phyloP scores from a whole-genome alignment of 2,888 invertebrate genomes.

The Diaphora mendica region DNA sequence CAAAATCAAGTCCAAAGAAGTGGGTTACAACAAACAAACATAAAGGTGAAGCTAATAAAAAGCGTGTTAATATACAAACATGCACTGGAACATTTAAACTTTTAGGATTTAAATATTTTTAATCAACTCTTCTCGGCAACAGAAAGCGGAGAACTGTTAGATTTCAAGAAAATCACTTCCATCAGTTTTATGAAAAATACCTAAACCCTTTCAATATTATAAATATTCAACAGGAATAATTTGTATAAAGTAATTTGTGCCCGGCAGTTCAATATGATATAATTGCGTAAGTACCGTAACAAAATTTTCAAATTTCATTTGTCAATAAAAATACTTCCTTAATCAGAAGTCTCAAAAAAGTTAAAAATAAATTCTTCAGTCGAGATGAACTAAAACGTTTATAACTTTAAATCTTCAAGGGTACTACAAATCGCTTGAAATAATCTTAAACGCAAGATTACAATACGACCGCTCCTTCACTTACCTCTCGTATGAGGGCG shows the following conservation, averaged over 20 bases:
- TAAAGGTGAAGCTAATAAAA: too few relatives aligned
- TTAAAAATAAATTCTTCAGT: background rate
- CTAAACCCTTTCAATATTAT: background rate
- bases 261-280: background rate
- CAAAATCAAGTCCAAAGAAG: too few relatives aligned
- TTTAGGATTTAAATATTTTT: background rate
- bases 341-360: background rate
- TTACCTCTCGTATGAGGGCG: constrained; percentile 6
- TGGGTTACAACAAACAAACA: background rate
- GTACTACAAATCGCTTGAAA: background rate
- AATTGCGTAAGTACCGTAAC: background rate
- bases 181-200: background rate
- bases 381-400: background rate
- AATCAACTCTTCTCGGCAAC: background rate
- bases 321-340: background rate
- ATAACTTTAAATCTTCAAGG: background rate
- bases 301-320: background rate
- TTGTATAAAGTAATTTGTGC: background rate
- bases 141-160: background rate
- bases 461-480: constrained; percentile 2
- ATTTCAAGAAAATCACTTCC: background rate
- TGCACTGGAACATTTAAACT: background rate
- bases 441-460: background rate
- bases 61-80: background rate
- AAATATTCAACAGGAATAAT: background rate